These are phyloP conservation scores for Saguinus imperator DNA, from an alignment of 2,113 vertebrate species.

Conservation along the genomic window DNA sequence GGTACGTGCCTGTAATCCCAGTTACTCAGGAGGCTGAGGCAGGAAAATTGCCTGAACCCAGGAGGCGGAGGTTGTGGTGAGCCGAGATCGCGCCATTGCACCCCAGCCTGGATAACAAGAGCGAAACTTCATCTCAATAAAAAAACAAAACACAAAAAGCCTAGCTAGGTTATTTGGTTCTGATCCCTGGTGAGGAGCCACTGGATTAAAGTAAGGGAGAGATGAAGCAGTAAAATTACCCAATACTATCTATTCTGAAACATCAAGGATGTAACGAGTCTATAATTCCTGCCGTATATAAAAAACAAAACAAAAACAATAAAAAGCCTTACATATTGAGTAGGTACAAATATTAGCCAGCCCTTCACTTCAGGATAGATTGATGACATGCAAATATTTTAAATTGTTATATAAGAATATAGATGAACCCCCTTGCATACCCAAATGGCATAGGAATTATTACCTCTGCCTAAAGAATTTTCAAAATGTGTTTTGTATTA, in stretches of 20 bases:
- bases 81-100: too few species aligned
- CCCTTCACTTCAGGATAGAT: neutral
- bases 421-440: neutral
- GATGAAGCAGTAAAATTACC: neutral
- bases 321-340: neutral
- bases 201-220: neutral
- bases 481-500: neutral
- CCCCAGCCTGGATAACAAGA: too few species aligned
- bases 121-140: too few species aligned
- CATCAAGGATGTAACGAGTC: neutral
- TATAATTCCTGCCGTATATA: neutral
- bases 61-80: too few species aligned
- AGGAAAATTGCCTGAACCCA: too few species aligned
- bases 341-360: neutral
- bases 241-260: neutral
- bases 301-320: neutral
- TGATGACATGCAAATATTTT: neutral
- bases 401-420: neutral
- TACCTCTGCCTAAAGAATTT: neutral
- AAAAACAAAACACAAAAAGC: neutral
- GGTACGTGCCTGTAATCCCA: too few species aligned
- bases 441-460: neutral
- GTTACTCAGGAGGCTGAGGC: too few species aligned
- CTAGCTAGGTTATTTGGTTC: neutral
- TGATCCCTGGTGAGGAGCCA: neutral